Base-by-base conservation (phyloP, 2,888 invertebrate species). In the Tetragonula carbonaria region DNA sequence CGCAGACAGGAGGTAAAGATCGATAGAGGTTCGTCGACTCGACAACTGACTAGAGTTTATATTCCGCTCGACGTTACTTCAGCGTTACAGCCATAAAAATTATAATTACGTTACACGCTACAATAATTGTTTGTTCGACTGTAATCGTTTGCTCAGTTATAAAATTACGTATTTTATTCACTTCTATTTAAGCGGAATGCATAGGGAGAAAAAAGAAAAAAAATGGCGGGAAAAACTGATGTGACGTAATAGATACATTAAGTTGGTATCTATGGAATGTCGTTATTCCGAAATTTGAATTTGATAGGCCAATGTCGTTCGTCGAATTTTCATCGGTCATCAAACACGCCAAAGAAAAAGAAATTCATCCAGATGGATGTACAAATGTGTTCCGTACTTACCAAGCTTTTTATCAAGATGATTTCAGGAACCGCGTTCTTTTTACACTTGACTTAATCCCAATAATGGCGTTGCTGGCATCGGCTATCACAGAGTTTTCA, bases 21-120 rank as follows among this genome's bases (percentile, higher is more conserved):
- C 90, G 89, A 90, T 90, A 90, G 85, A 89, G 84, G 90, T 90
- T 90, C 90, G 89, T 87, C 90, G 90, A 90, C 90, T 87, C 88
- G 66, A 74, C 88, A 85, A 86, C 88, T 85, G 79, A 84, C 89
- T 85, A 76, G 65, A 77, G 78, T 67, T 78, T 81, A 78, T 83
- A 78, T 70, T 74, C 67, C 50, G 51, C 62, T 33, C 66, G 62
- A 70, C 68, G 63, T 67, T 67, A 62, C 65, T 78, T 66, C 78
- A 73, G 18, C 59, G 28, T 62, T 78, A 50, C n/a, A 33, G 13
- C 6, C 23, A 55, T 67, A 73, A 62, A 63, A 73, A 55, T 33
- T 23, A 14, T 14, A 3, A 55, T 75, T 50, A 70, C 45, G 70
- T 75, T 55, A 8, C 23, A 33, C 57, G n/a, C 11, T 21, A 5